Conservation (phyloP, 2,113 vertebrate genomes). For the Hymenochirus boettgeri region DNA sequence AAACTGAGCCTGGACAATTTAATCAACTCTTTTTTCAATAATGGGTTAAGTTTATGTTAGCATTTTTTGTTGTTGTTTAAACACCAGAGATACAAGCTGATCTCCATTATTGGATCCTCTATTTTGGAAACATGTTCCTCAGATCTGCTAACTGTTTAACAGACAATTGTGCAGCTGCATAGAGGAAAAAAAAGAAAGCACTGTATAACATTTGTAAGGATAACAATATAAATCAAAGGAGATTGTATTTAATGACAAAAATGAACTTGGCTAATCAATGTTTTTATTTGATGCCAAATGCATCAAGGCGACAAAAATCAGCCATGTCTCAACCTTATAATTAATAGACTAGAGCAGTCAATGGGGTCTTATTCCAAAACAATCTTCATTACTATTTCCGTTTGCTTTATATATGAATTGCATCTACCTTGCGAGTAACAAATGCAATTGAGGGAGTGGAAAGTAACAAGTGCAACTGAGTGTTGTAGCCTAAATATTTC, state of each 20-base stretch:
- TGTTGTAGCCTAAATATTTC: too few species aligned
- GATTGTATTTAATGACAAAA: constrained; percentile 43
- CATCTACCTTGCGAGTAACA: too few species aligned
- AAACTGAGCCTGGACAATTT: background rate
- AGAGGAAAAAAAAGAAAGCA: constrained; percentile 10
- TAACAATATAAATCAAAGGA: constrained; percentile 40
- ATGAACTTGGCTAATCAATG: constrained; percentile 41
- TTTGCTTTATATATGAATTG: too few species aligned
- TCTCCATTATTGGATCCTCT: constrained; percentile 33
- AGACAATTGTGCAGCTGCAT: constrained; percentile 37
- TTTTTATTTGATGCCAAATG: constrained; percentile 40
- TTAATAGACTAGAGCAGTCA: constrained; percentile 32
- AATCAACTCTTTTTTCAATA: background rate
- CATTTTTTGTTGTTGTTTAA: background rate
- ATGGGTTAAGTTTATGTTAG: background rate
- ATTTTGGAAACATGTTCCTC: constrained; percentile 31
- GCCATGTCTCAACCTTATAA: constrained; percentile 40
- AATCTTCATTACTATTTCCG: too few species aligned
- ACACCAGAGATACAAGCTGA: constrained; percentile 13
- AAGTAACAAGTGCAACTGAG: too few species aligned
- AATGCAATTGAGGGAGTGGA: too few species aligned
- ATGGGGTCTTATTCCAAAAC: constrained; percentile 8
- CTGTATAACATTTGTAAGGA: constrained; percentile 21
- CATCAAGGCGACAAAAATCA: constrained; percentile 27
- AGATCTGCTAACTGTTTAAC: constrained; percentile 5